phyloP scores from a whole-genome alignment of 2,113 vertebrate genomes.

The Zapornia atra region DNA sequence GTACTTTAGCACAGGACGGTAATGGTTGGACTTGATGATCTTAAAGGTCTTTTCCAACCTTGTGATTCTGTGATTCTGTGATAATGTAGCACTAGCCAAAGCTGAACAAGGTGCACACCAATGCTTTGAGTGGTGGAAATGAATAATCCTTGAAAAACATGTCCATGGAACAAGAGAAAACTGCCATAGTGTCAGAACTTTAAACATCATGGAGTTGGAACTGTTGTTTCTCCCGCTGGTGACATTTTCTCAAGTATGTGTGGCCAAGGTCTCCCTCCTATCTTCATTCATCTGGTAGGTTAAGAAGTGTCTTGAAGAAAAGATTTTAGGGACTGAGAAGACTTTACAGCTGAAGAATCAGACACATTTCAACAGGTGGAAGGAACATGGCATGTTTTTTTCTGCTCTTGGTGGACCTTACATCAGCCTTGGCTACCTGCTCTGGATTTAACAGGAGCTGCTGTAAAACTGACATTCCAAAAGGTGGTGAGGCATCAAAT shows the following conservation, averaged over 20 bases:
- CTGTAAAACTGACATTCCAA: not conserved
- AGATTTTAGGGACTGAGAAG: not conserved
- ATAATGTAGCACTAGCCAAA: not conserved
- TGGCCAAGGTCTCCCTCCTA: not conserved
- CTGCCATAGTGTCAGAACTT: not conserved
- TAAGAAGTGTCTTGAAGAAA: not conserved
- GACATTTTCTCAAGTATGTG: not conserved
- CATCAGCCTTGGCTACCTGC: not conserved
- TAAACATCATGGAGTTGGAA: not conserved
- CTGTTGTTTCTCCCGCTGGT: not conserved
- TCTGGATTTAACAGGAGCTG: not conserved
- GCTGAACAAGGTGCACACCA: not conserved
- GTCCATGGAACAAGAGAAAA: not conserved
- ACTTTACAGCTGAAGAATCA: not conserved
- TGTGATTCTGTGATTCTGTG: no score
- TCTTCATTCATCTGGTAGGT: not conserved
- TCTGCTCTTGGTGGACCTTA: not conserved
- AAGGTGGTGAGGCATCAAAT: not conserved
- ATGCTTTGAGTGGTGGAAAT: not conserved
- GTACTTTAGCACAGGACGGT: no score
- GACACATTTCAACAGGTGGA: fast-evolving
- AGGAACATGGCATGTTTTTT: not conserved
- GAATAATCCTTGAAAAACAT: not conserved
- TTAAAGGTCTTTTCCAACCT: no score
- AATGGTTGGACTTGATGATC: no score